Percentiles rank a stretch among this genome's conserved stretches.
phyloP scores from a whole-genome alignment of 2,113 vertebrate species.

The Dinomys branickii region DNA sequence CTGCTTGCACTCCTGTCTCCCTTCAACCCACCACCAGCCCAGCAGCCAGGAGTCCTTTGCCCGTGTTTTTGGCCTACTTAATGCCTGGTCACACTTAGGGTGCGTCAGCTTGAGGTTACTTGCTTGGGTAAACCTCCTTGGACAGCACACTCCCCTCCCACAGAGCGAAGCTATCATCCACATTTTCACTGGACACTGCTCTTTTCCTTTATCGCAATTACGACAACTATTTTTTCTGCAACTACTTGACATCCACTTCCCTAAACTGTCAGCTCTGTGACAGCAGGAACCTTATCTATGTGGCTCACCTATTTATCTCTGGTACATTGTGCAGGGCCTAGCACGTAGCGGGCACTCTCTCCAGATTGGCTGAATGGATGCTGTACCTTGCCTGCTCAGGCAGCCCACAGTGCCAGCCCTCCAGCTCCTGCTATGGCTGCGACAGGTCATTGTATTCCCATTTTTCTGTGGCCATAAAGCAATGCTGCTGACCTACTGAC shows the following conservation, averaged over 20 bases:
- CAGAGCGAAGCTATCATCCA: background rate
- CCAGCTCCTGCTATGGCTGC: background rate
- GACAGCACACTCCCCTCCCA: background rate
- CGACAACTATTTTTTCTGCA: background rate
- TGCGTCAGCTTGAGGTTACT: slow-evolving; percentile 4
- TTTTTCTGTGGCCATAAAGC: background rate
- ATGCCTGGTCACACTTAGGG: background rate
- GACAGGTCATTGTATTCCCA: background rate
- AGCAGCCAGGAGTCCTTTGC: background rate
- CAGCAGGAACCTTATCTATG: background rate
- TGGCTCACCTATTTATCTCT: background rate
- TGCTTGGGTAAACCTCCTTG: slow-evolving; percentile 10
- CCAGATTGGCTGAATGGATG: background rate
- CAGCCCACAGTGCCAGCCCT: background rate
- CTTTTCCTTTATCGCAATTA: background rate
- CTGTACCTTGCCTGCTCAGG: background rate
- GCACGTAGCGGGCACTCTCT: background rate
- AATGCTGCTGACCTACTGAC: background rate
- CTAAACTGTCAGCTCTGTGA: slow-evolving; percentile 19
- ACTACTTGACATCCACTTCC: background rate
- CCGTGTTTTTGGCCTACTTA: background rate
- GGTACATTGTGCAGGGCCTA: background rate
- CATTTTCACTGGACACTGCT: background rate
- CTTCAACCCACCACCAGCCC: background rate
- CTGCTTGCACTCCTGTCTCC: background rate